Evolutionary conservation across 2,888 invertebrate species (phyloP), one percentile per base, ranked within the genome.

Genomic region (Eremobia ochroleuca): DNA sequence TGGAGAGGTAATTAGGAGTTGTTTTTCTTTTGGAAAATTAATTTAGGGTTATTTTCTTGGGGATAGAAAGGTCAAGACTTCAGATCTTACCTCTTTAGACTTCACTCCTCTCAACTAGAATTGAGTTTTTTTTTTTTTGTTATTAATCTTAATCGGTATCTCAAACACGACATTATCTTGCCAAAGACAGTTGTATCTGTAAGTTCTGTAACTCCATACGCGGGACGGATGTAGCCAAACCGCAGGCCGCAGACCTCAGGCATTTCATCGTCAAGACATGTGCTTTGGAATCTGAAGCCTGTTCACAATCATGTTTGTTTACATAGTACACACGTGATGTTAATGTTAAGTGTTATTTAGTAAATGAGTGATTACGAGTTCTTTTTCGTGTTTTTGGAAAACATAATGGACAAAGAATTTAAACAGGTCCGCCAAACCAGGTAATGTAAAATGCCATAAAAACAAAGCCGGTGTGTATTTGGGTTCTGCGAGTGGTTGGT

Each of bases 161-260:
- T 21, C 1, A 43, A 28, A 43, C 43, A 66, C 83, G 28, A 58
- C 49, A 79, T 28, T 28, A 34, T 25, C 9, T 21, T 25, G 3
- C 4, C n/a, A 74, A 37, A 58, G 61, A 67, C 73, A 78, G 21
- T 37, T 8, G 49, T 58, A 34, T 59, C 28, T 61, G 65, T 81
- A 79, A 69, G 40, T 70, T 62, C 25, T 52, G 81, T 79, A 78
- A 84, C 52, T 66, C 11, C 28, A 88, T 69, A 74, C 76, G 34
- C 25, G 8, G 55, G 4, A 43, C 66, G 70, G 55, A 70, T 78
- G 79, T 87, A 61, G 69, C 15, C 11, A n/a, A 55, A 76, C 79
- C 83, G 43, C 85, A 82, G 2, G 62, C 87, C 88, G 25, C 88
- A 82, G 61, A 85, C 81, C 77, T 69, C 79, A 77, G 72, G 61